These are phyloP conservation scores for Anguilla anguilla DNA, from an alignment of 2,797 vertebrate genomes.

Conservation along the genomic window DNA sequence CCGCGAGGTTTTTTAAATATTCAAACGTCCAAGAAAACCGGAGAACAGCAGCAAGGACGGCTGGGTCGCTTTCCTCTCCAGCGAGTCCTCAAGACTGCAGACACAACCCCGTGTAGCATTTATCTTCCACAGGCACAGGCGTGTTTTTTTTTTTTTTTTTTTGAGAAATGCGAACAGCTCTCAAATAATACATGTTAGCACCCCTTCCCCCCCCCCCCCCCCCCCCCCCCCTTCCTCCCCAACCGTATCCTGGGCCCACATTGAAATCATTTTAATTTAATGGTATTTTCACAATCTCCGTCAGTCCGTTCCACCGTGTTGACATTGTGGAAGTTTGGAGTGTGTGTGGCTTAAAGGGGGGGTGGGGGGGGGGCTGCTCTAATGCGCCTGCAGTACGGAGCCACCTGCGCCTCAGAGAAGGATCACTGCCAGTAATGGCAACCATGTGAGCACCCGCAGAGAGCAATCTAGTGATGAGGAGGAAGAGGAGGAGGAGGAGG, in stretches of 20 bases:
- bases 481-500: slow-evolving; percentile 17
- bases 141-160: neutral
- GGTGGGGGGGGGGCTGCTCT: slow-evolving; percentile 15
- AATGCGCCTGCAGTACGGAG: slow-evolving; percentile 29
- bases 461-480: slow-evolving; percentile 49
- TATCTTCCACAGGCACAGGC: neutral
- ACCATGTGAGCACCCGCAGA: slow-evolving; percentile 55
- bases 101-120: neutral
- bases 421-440: slow-evolving; percentile 61
- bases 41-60: neutral
- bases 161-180: neutral
- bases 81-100: neutral
- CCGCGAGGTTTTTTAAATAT: neutral
- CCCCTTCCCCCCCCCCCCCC: neutral
- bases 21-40: slow-evolving; percentile 2
- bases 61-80: neutral
- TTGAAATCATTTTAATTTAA: slow-evolving; percentile 43
- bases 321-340: slow-evolving; percentile 31
- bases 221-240: too few relatives aligned
- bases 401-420: slow-evolving; percentile 67
- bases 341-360: slow-evolving; percentile 38
- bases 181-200: slow-evolving; percentile 25
- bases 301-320: slow-evolving; percentile 60
- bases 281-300: slow-evolving; percentile 65
- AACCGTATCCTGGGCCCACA: neutral